A percentile compares a stretch with the other conserved stretches of the same genome.
phyloP scores from a whole-genome alignment of 2,113 vertebrate genomes.

The Brachyhypopomus occidentalis region DNA sequence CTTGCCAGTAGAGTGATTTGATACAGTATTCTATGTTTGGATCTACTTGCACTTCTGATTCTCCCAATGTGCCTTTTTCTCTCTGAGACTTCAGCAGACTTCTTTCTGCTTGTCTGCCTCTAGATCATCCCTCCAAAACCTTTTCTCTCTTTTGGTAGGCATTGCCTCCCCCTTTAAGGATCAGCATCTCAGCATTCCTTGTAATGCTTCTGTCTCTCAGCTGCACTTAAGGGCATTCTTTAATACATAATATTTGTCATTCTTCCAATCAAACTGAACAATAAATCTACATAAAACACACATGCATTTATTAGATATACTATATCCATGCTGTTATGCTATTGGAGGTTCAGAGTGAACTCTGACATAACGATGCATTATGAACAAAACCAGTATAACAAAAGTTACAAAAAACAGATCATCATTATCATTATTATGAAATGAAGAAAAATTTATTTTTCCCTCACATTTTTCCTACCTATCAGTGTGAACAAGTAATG shows the following conservation, averaged over 20 bases:
- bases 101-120: not conserved
- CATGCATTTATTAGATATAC: not conserved
- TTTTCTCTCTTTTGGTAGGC: not conserved
- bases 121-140: not conserved
- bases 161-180: not conserved
- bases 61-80: not conserved
- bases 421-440: too few species aligned
- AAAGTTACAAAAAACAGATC: too few species aligned
- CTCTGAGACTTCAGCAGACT: not conserved
- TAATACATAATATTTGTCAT: not conserved
- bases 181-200: not conserved
- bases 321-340: not conserved
- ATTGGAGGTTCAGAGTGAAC: too few species aligned
- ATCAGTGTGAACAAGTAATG: too few species aligned
- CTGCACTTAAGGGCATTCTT: conserved; percentile 38
- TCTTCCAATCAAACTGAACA: not conserved
- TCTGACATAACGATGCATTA: too few species aligned
- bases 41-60: not conserved
- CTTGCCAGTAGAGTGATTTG: not conserved
- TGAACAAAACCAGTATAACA: too few species aligned
- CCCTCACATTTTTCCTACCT: too few species aligned
- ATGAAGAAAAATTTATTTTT: too few species aligned
- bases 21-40: not conserved
- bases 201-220: conserved; percentile 15
- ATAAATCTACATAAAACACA: not conserved